Conservation (phyloP, 2,113 vertebrate species). For the Kobus ellipsiprymnus region DNA sequence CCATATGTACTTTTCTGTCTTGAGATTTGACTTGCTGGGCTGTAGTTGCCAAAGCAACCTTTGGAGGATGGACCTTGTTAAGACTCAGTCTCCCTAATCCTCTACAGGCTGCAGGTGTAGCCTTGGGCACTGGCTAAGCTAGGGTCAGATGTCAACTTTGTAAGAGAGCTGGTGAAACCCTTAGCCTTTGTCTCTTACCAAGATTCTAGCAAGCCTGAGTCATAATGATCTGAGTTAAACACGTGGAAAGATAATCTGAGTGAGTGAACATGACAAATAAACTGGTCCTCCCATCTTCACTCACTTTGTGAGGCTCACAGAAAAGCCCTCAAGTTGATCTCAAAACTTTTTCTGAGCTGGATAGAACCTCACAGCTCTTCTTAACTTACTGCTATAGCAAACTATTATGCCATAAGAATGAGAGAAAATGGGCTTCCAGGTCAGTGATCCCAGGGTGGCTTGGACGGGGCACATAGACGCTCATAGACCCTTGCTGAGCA, state of each 20-base stretch:
- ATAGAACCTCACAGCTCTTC: neutral
- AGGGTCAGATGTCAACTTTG: neutral
- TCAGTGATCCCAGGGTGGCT: neutral
- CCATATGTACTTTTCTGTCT: neutral
- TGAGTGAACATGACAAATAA: neutral
- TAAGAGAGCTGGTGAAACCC: neutral
- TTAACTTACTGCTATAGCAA: neutral
- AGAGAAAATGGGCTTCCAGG: neutral
- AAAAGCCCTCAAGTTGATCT: neutral
- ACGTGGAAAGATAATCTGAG: fast-evolving
- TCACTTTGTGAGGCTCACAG: neutral
- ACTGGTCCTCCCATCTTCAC: neutral
- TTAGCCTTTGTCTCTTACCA: neutral
- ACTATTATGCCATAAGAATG: neutral
- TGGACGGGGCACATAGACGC: fast-evolving
- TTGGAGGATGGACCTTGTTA: neutral
- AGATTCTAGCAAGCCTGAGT: neutral
- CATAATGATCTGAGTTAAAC: neutral
- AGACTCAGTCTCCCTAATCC: neutral
- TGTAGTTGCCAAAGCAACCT: neutral
- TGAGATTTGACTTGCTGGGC: neutral
- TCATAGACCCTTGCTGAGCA: neutral
- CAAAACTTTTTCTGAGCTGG: neutral
- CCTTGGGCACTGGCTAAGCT: neutral
- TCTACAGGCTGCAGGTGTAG: neutral